Evolutionary conservation across 2,888 invertebrate species (phyloP).

Genomic region (Ophion costatus): DNA sequence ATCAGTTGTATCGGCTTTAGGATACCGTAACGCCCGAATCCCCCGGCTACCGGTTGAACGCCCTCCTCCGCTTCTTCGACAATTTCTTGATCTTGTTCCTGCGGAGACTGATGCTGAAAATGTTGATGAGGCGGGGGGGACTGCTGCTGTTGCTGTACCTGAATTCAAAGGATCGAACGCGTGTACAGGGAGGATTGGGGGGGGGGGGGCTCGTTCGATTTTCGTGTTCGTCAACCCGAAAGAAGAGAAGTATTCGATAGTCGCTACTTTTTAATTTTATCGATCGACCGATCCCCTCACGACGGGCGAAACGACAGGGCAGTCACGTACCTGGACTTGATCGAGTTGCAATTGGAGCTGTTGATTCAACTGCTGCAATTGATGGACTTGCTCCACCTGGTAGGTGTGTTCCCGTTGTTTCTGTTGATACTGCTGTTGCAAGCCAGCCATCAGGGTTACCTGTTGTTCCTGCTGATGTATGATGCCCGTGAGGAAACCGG

Average conservation of each 20-base stretch:
- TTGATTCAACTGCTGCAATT: slow-evolving; percentile 82
- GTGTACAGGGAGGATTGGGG: background rate
- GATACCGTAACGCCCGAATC: slow-evolving; percentile 75
- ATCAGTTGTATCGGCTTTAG: slow-evolving; percentile 86
- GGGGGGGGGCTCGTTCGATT: background rate
- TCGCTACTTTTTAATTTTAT: background rate
- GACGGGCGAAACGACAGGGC: background rate
- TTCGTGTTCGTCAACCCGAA: background rate
- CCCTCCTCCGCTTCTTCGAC: slow-evolving; percentile 66
- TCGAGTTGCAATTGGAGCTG: slow-evolving; percentile 81
- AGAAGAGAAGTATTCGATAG: background rate
- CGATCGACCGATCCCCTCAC: no score
- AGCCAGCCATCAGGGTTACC: slow-evolving; percentile 80
- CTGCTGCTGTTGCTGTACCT: slow-evolving; percentile 75
- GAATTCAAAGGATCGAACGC: slow-evolving; percentile 63
- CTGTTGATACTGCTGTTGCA: slow-evolving; percentile 78
- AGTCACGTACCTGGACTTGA: slow-evolving; percentile 78
- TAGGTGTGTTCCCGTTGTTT: slow-evolving; percentile 80
- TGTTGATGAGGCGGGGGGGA: slow-evolving; percentile 68
- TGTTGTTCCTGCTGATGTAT: slow-evolving; percentile 79
- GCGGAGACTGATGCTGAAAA: slow-evolving; percentile 54
- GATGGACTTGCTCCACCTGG: slow-evolving; percentile 81
- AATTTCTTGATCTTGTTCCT: slow-evolving; percentile 76
- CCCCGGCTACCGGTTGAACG: slow-evolving; percentile 70
- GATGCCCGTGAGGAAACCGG: slow-evolving; percentile 69